Conservation (phyloP, 2,888 invertebrate genomes). For the Trichogramma evanescens region DNA sequence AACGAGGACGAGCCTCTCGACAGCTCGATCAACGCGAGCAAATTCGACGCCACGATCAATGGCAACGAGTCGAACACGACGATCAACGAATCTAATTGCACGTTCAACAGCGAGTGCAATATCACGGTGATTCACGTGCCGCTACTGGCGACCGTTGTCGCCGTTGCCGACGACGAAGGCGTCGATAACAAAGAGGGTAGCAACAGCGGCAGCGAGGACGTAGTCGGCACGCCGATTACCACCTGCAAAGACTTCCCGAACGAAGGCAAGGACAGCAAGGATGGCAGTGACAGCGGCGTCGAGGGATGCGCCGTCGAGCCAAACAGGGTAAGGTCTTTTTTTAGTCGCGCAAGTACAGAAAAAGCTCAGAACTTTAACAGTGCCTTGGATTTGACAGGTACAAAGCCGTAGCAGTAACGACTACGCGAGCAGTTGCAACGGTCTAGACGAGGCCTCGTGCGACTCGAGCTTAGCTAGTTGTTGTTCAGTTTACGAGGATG, state of each 20-base stretch:
- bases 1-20: background rate
- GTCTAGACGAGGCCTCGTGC: conserved; percentile 62
- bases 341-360: background rate
- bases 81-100: conserved; percentile 23
- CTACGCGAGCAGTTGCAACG: conserved; percentile 61
- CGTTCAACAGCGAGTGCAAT: conserved; percentile 40
- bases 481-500: conserved; percentile 65
- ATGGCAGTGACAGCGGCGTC: conserved; percentile 77
- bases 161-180: background rate
- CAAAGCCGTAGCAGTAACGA: conserved; percentile 57
- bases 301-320: conserved; percentile 57
- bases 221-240: conserved; percentile 8
- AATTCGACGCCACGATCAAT: background rate
- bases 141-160: conserved; percentile 2
- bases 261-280: conserved; percentile 46
- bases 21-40: conserved; percentile 2
- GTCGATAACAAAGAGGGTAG: background rate
- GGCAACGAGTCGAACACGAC: background rate
- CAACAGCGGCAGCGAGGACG: conserved; percentile 19
- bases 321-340: conserved; percentile 37
- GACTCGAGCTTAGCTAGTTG: conserved; percentile 73
- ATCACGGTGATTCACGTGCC: conserved; percentile 41
- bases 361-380: background rate
- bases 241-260: conserved; percentile 28
- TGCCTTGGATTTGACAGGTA: conserved; percentile 8